Conservation (phyloP, 2,113 vertebrate genomes). For the Lophochroa leadbeateri region DNA sequence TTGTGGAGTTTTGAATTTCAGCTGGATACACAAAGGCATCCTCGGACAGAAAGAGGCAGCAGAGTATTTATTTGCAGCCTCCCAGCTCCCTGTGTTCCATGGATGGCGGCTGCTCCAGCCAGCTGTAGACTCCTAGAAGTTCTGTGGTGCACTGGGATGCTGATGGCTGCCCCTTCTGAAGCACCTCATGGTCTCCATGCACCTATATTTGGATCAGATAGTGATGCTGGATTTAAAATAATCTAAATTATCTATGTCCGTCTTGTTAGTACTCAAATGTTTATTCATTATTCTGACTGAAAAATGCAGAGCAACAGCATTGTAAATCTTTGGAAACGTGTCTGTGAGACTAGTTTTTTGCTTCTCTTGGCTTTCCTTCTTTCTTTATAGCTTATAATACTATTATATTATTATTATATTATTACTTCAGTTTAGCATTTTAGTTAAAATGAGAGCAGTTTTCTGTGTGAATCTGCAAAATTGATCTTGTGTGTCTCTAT, state of each 20-base stretch:
- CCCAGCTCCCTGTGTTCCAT: accelerated
- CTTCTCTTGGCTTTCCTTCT: constrained; percentile 20
- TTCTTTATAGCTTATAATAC: constrained; percentile 28
- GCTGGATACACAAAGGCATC: neutral
- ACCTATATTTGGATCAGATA: neutral
- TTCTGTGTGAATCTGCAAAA: constrained; percentile 66
- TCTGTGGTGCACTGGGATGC: neutral
- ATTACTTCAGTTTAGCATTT: constrained; percentile 24
- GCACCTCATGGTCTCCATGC: neutral
- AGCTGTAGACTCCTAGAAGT: neutral
- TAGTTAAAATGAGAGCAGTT: constrained; percentile 31
- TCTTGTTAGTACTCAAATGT: neutral
- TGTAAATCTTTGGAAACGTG: constrained; percentile 31
- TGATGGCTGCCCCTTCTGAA: neutral
- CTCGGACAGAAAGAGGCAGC: neutral
- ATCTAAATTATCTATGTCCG: neutral
- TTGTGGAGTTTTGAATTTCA: neutral
- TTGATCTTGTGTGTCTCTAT: constrained; percentile 16
- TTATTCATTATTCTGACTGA: neutral
- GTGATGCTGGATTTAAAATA: neutral
- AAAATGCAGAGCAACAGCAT: neutral
- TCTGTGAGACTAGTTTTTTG: neutral
- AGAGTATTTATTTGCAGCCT: neutral
- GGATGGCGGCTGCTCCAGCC: neutral
- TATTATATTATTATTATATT: neutral